A percentile compares a stretch with the other conserved stretches of the same genome.
These are phyloP conservation scores for Poecilia velifera DNA, from an alignment of 2,797 vertebrate genomes.

Conservation along the genomic window DNA sequence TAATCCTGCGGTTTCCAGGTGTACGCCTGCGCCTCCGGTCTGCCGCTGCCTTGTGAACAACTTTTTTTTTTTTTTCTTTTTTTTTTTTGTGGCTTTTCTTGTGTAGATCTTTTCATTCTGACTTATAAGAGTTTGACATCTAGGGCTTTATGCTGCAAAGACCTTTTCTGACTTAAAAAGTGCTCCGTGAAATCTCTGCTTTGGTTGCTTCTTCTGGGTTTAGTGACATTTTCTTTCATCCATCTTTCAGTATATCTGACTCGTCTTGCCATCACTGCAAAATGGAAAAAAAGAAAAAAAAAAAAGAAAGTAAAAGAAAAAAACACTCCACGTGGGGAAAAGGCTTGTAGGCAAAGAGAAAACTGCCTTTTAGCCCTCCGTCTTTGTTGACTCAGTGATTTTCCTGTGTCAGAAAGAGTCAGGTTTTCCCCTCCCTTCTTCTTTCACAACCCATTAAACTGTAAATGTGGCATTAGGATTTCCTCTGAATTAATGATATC, in stretches of 20 bases:
- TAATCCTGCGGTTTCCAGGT: neutral
- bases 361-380: constrained; percentile 44
- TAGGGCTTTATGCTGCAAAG: constrained; percentile 34
- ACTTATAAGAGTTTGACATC: neutral
- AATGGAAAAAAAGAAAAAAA: neutral
- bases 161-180: constrained; percentile 31
- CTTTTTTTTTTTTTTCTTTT: constrained; percentile 29
- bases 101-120: constrained; percentile 3
- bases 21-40: neutral
- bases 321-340: constrained; percentile 32
- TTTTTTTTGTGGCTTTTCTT: constrained; percentile 13
- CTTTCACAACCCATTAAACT: constrained; percentile 60
- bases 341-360: constrained; percentile 46
- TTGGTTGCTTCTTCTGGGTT: constrained; percentile 44
- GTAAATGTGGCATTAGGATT: constrained; percentile 67
- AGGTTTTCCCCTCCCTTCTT: constrained; percentile 28
- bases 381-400: constrained; percentile 42
- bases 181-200: constrained; percentile 32
- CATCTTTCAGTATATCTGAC: constrained; percentile 26
- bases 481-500: constrained; percentile 60
- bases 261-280: constrained; percentile 16
- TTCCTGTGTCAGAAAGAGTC: constrained; percentile 37
- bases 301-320: neutral
- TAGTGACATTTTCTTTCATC: constrained; percentile 60
- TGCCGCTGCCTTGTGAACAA: constrained; percentile 14